Conservation (phyloP, 2,888 invertebrate species). For the Lordiphosa fenestrarum region DNA sequence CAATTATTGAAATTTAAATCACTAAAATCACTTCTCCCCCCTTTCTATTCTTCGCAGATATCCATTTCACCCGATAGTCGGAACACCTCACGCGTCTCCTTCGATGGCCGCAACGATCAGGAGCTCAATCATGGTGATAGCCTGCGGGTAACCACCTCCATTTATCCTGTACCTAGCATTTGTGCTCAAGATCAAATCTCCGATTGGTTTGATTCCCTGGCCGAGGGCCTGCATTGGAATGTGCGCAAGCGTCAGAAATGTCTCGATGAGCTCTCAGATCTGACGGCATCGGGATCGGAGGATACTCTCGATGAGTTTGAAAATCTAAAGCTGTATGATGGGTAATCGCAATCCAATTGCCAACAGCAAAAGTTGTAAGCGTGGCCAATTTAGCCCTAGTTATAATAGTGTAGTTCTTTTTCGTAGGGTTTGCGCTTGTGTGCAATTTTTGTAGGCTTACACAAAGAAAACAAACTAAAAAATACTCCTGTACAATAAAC, state of each 20-base stretch:
- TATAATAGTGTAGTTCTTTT: slow-evolving; percentile 77
- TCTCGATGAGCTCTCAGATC: slow-evolving; percentile 83
- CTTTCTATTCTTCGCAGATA: slow-evolving; percentile 83
- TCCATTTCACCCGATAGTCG: slow-evolving; percentile 93
- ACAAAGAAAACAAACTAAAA: background rate
- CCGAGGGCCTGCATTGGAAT: slow-evolving; percentile 98
- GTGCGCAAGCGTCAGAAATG: slow-evolving; percentile 96
- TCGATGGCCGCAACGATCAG: slow-evolving; percentile 97
- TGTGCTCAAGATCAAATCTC: slow-evolving; percentile 97
- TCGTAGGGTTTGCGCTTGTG: slow-evolving; percentile 29
- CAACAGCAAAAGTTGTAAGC: slow-evolving; percentile 71
- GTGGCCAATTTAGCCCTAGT: slow-evolving; percentile 89
- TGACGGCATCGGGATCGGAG: slow-evolving; percentile 88
- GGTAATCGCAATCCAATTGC: slow-evolving; percentile 85
- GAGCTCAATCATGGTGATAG: slow-evolving; percentile 97
- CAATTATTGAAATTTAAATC: too few species aligned
- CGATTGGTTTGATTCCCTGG: slow-evolving; percentile 98
- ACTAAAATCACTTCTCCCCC: too few species aligned
- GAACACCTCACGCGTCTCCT: slow-evolving; percentile 98
- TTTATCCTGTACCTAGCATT: slow-evolving; percentile 97
- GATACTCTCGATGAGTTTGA: slow-evolving; percentile 91
- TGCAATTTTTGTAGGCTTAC: slow-evolving; percentile 44
- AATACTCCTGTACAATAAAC: slow-evolving; percentile 65
- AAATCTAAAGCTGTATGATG: slow-evolving; percentile 59
- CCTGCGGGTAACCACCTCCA: slow-evolving; percentile 95